A percentile compares a stretch with the other conserved stretches of the same genome.
phyloP scores from a whole-genome alignment of 2,113 vertebrate genomes.

The Todiramphus chloris region DNA sequence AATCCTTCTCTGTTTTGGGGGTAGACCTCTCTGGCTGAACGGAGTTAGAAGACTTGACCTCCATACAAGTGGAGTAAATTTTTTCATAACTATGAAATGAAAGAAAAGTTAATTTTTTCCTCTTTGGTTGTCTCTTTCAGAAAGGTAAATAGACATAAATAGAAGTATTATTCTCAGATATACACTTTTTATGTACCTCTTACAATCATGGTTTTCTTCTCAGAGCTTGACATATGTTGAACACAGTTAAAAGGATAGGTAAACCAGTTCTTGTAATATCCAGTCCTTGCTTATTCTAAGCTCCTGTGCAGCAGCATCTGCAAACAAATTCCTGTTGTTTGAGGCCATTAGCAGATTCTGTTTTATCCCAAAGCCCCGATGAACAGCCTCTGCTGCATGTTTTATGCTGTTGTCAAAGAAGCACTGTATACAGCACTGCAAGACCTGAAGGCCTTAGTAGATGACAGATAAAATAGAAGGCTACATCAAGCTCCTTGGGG shows the following conservation, averaged over 20 bases:
- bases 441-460: not conserved
- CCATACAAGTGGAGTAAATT: not conserved
- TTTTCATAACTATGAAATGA: not conserved
- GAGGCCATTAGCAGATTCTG: not conserved
- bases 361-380: not conserved
- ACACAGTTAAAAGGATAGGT: not conserved
- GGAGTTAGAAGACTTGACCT: not conserved
- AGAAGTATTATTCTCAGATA: not conserved
- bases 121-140: not conserved
- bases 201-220: not conserved
- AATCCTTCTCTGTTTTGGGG: not conserved
- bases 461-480: not conserved
- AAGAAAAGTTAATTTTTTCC: not conserved
- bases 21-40: not conserved
- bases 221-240: not conserved
- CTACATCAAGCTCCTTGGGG: not conserved
- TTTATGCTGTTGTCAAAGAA: not conserved
- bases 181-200: not conserved
- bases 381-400: not conserved
- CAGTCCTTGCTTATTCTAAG: not conserved
- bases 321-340: not conserved
- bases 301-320: not conserved
- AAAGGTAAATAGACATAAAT: not conserved
- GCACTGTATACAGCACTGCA: not conserved
- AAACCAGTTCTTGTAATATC: not conserved